Evolutionary conservation across 2,113 vertebrate genomes (phyloP).

Genomic region (Nycticryphes semicollaris): DNA sequence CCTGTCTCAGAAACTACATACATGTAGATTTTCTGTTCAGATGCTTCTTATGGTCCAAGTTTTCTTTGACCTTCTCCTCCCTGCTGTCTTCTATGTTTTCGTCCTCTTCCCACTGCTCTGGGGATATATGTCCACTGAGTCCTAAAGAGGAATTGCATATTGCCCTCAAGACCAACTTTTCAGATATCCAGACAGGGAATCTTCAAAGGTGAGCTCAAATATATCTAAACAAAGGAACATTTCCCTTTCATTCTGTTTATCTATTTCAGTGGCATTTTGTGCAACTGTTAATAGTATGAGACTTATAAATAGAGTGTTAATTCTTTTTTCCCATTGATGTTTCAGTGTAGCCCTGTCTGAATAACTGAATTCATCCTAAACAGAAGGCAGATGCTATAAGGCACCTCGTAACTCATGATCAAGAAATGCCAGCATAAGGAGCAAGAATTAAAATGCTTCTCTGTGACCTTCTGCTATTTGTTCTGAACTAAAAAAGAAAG

Average conservation of each 20-base stretch:
- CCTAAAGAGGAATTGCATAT: background rate
- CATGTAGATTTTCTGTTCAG: background rate
- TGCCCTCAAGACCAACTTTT: background rate
- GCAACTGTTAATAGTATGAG: background rate
- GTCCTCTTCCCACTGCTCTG: background rate
- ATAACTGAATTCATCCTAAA: background rate
- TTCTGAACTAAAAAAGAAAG: background rate
- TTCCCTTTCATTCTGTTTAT: background rate
- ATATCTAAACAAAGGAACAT: background rate
- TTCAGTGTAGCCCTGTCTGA: background rate
- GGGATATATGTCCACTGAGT: background rate
- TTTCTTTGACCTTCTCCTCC: background rate
- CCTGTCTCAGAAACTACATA: background rate
- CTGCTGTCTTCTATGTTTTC: background rate
- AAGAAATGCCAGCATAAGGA: background rate
- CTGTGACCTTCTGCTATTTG: background rate
- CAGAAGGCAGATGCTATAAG: background rate
- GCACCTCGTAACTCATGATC: background rate
- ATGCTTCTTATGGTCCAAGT: background rate
- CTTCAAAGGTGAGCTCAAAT: background rate
- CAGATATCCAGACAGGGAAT: background rate
- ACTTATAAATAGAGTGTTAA: background rate
- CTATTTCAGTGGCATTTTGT: background rate
- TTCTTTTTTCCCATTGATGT: background rate
- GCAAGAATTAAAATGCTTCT: background rate